phyloP scores from a whole-genome alignment of 1,140 invertebrate genomes.

The Drosophila triauraria region DNA sequence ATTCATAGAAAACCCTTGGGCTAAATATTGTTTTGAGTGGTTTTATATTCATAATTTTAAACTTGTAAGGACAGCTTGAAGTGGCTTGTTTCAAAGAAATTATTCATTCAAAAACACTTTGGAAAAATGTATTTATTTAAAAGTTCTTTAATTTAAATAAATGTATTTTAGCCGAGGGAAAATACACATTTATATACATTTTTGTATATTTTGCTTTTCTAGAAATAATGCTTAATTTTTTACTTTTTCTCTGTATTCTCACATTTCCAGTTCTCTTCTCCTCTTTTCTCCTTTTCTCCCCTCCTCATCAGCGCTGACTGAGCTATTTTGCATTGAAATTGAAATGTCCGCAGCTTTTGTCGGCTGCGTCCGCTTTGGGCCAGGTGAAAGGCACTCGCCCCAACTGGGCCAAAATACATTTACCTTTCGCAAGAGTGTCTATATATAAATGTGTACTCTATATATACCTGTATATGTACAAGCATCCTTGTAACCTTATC shows the following conservation, averaged over 20 bases:
- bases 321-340: conserved; percentile 78
- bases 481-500: conserved; percentile 14
- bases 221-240: too few relatives aligned
- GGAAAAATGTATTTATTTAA: neutral
- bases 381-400: conserved; percentile 36
- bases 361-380: conserved; percentile 18
- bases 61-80: neutral
- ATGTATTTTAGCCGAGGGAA: too few relatives aligned
- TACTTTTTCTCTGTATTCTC: conserved; percentile 12
- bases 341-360: conserved; percentile 68
- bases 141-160: too few relatives aligned
- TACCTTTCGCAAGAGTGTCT: neutral
- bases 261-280: neutral
- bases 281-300: neutral
- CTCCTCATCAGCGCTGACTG: conserved; percentile 14
- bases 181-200: too few relatives aligned
- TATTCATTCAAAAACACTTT: neutral
- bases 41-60: neutral
- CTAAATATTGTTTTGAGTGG: neutral
- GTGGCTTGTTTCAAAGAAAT: neutral
- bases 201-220: too few relatives aligned
- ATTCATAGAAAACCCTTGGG: neutral
- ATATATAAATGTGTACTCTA: neutral
- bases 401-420: conserved; percentile 37
- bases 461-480: neutral